These are phyloP conservation scores for Leptoclinus maculatus DNA, from an alignment of 2,797 vertebrate genomes.

Conservation along the genomic window DNA sequence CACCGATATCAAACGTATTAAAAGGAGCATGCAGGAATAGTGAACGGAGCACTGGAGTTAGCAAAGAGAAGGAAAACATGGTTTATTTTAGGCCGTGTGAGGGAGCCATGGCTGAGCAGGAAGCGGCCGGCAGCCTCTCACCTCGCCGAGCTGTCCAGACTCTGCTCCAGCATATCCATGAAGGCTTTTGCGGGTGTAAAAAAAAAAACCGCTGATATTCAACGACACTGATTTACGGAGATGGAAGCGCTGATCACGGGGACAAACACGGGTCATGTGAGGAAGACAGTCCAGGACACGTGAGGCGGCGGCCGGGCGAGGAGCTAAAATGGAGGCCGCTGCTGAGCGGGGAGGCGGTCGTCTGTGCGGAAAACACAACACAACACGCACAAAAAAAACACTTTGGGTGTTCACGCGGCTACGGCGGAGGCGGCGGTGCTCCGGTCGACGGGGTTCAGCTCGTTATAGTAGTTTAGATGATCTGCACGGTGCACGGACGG, in stretches of 20 bases:
- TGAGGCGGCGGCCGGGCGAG: constrained; percentile 86
- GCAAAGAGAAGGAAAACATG: constrained; percentile 10
- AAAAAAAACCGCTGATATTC: constrained; percentile 70
- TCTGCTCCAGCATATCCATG: constrained; percentile 96
- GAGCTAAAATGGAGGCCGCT: constrained; percentile 86
- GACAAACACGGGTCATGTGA: constrained; percentile 99
- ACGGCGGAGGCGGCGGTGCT: neutral
- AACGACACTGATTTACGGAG: constrained; percentile 82
- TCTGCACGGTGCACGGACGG: neutral
- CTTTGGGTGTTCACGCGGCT: neutral
- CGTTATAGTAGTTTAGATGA: neutral
- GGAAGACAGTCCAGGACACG: constrained; percentile 88
- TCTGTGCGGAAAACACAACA: constrained; percentile 41
- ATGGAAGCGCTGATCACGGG: constrained; percentile 93
- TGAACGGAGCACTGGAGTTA: constrained; percentile 20
- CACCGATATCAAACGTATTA: constrained; percentile 21
- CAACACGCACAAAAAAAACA: neutral
- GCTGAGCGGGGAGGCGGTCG: constrained; percentile 47
- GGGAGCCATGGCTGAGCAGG: constrained; percentile 68
- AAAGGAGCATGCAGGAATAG: neutral
- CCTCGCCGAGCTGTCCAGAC: constrained; percentile 91
- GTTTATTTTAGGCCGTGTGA: constrained; percentile 64
- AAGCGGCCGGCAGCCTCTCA: constrained; percentile 79
- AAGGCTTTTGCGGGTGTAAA: constrained; percentile 67
- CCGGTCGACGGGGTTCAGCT: neutral